These are phyloP conservation scores for Halcyon chelicuti DNA, from an alignment of 2,797 vertebrate genomes.

Conservation along the genomic window DNA sequence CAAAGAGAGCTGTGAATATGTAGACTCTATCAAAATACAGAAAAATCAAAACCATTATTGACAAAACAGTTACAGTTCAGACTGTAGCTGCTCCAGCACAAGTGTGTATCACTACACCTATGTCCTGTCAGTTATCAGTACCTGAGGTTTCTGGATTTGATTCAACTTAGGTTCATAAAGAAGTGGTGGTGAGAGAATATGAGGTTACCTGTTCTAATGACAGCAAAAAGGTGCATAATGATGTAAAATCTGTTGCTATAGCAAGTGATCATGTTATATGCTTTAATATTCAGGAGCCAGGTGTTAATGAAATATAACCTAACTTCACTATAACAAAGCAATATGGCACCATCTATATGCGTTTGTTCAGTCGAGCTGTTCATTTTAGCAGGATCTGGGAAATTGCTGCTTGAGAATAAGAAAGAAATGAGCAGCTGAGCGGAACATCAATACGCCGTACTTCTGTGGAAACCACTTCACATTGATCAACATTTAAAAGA, in stretches of 20 bases:
- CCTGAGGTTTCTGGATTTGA: not conserved
- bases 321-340: not conserved
- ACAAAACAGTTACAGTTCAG: not conserved
- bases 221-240: not conserved
- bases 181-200: fast-evolving
- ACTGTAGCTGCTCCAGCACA: not conserved
- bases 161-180: not conserved
- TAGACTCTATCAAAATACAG: not conserved
- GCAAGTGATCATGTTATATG: not conserved
- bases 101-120: not conserved
- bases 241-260: not conserved
- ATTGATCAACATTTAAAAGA: constrained; percentile 51
- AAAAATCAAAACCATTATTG: not conserved
- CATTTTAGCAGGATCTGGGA: constrained; percentile 9
- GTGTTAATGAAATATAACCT: not conserved
- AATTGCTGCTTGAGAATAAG: constrained; percentile 34
- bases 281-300: not conserved
- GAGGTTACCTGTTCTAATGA: not conserved
- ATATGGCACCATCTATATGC: not conserved
- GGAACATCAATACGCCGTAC: constrained; percentile 26
- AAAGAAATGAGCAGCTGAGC: constrained; percentile 58
- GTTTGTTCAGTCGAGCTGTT: not conserved
- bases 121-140: not conserved
- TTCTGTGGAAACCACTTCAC: constrained; percentile 39
- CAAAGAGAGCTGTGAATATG: not conserved